A percentile compares a stretch with the other conserved stretches of the same genome.
These are phyloP conservation scores for Papilio polyxenes DNA, from an alignment of 1,140 invertebrate species.

Conservation along the genomic window DNA sequence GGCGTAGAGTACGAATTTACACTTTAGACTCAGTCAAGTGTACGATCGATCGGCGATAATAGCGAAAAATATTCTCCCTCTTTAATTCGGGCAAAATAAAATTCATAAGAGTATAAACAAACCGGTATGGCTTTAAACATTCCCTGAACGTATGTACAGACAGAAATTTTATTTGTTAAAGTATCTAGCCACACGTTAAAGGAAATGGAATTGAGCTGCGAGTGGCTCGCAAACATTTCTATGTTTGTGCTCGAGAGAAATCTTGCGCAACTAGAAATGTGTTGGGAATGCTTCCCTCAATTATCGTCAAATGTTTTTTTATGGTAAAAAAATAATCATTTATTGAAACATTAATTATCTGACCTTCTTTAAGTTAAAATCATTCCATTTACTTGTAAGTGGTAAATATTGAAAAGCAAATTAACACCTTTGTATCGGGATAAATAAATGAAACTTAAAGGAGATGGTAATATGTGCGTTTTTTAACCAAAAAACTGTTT, in stretches of 20 bases:
- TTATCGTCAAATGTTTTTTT: conserved; percentile 18
- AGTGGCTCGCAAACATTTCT: conserved; percentile 32
- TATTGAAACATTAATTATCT: neutral
- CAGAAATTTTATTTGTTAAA: conserved; percentile 40
- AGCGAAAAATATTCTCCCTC: no score
- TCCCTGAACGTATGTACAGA: conserved; percentile 19
- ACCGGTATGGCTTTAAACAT: conserved; percentile 16
- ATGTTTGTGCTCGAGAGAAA: conserved; percentile 21
- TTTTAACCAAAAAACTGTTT: no score
- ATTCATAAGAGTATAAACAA: conserved; percentile 29
- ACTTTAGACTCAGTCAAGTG: no score
- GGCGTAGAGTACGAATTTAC: no score
- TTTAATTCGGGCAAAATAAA: neutral
- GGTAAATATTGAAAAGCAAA: no score
- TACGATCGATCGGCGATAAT: no score
- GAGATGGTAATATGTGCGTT: no score
- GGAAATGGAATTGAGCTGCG: conserved; percentile 37
- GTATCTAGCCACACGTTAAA: conserved; percentile 35
- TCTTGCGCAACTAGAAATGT: conserved; percentile 24
- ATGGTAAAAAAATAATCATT: neutral
- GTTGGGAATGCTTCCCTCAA: conserved; percentile 20
- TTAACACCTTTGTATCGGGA: no score
- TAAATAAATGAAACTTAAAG: no score
- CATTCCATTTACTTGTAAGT: no score
- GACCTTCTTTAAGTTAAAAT: no score